Conservation (phyloP, 2,113 vertebrate species). For the Loxodonta africana region DNA sequence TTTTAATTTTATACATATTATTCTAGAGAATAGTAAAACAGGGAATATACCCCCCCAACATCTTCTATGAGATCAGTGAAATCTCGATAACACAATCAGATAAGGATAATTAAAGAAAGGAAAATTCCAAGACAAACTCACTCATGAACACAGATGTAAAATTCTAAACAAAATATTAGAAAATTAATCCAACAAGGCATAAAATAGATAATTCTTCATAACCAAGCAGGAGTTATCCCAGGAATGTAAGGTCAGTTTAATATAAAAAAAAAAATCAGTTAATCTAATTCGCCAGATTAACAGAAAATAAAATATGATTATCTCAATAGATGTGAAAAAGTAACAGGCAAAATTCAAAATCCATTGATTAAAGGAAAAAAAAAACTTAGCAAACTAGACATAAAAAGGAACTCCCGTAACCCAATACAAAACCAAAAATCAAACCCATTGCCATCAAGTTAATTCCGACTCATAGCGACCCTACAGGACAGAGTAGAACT, state of each 20-base stretch:
- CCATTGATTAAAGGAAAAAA: background rate
- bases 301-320: conserved; percentile 38
- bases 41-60: background rate
- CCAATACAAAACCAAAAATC: background rate
- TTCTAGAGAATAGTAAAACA: conserved; percentile 21
- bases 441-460: no score
- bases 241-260: background rate
- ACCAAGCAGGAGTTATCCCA: conserved; percentile 36
- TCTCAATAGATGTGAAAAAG: conserved; percentile 17
- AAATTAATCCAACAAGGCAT: conserved; percentile 4
- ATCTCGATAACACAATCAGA: background rate
- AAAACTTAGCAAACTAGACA: conserved; percentile 32
- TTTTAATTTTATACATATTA: background rate
- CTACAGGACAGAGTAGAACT: no score
- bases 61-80: background rate
- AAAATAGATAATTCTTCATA: conserved; percentile 27
- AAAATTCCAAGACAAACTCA: conserved; percentile 8
- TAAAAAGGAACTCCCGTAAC: conserved; percentile 23
- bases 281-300: background rate
- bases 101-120: conserved; percentile 19
- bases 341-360: background rate
- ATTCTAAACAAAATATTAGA: background rate
- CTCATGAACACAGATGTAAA: background rate
- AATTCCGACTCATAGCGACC: no score
- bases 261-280: conserved; percentile 54